Percentiles rank a stretch among this genome's conserved stretches.
These are phyloP conservation scores for Leistus spinibarbis DNA, from an alignment of 2,888 invertebrate species.

Conservation along the genomic window DNA sequence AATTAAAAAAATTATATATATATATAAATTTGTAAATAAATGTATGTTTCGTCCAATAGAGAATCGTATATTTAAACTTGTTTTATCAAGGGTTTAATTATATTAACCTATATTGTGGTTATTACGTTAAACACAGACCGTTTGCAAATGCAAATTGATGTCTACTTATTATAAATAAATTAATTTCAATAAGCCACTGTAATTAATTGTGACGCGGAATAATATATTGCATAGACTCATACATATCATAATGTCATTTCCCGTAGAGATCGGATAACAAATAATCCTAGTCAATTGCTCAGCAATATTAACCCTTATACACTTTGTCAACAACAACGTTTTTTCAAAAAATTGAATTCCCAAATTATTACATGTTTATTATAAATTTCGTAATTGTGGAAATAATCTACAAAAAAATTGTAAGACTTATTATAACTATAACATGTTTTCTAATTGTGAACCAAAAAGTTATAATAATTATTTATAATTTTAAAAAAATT, in stretches of 20 bases:
- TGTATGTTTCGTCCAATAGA: background rate
- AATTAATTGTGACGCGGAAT: background rate
- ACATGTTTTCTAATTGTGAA: no score
- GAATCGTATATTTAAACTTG: background rate
- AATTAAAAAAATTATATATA: no score
- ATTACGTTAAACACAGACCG: background rate
- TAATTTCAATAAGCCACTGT: background rate
- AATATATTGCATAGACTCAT: background rate
- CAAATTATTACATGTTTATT: no score
- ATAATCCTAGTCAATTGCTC: background rate
- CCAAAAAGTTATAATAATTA: no score
- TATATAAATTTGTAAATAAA: no score
- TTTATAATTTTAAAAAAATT: no score
- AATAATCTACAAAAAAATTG: no score
- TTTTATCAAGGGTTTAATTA: background rate
- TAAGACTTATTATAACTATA: no score
- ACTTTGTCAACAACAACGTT: background rate
- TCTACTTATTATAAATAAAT: background rate
- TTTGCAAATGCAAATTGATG: background rate
- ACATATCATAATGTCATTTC: background rate
- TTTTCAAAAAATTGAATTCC: background rate
- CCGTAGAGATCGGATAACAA: background rate
- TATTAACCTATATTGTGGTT: background rate
- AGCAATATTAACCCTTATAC: background rate
- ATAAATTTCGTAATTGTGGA: no score